Evolutionary conservation across 2,797 vertebrate genomes (phyloP).

Genomic region (Alfaro cultratus): DNA sequence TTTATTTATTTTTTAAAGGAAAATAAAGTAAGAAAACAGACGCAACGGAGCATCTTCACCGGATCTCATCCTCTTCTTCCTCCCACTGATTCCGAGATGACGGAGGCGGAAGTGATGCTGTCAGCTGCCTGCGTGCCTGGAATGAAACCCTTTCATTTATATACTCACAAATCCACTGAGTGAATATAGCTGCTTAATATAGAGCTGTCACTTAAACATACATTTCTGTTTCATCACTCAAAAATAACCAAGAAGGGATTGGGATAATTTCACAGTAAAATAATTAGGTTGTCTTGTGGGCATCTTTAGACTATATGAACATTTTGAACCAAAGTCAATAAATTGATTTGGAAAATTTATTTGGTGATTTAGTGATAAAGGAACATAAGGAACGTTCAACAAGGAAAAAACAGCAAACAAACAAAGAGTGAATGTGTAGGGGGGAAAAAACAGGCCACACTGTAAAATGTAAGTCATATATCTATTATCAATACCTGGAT

Average conservation of each 20-base stretch:
- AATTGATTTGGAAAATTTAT: too few relatives aligned
- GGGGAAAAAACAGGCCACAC: too few relatives aligned
- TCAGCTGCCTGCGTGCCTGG: neutral
- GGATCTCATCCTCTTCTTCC: neutral
- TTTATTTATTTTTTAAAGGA: neutral
- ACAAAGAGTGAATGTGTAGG: too few relatives aligned
- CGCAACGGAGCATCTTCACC: neutral
- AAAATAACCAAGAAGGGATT: neutral
- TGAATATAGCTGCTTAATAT: neutral
- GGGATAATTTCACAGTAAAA: neutral
- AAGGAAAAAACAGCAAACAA: too few relatives aligned
- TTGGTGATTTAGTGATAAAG: too few relatives aligned
- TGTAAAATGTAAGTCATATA: too few relatives aligned
- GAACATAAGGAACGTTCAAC: too few relatives aligned
- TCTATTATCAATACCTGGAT: too few relatives aligned
- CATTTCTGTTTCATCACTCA: neutral
- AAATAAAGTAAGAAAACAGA: neutral
- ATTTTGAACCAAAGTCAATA: too few relatives aligned
- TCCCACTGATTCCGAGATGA: slow-evolving; percentile 25
- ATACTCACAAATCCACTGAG: neutral
- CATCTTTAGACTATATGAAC: too few relatives aligned
- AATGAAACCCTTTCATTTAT: neutral
- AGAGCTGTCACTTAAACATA: neutral
- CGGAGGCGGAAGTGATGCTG: slow-evolving; percentile 59
- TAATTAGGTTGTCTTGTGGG: neutral